Evolutionary conservation across 2,113 vertebrate genomes (phyloP).

Genomic region (Platichthys flesus): DNA sequence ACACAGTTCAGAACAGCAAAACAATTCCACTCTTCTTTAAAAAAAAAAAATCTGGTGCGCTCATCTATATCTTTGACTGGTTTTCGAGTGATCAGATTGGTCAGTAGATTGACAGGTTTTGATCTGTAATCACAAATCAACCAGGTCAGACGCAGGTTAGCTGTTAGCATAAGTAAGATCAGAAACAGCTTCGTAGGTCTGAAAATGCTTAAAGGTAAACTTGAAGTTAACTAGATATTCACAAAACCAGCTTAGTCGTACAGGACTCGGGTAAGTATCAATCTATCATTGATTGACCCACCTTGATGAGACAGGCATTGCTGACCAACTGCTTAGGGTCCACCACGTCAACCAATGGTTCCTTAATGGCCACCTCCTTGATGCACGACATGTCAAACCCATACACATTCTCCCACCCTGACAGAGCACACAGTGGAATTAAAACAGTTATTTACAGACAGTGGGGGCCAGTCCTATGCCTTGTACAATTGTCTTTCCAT

Average conservation of each 20-base stretch:
- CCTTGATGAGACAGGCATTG: slow-evolving; percentile 93
- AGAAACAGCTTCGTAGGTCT: no score
- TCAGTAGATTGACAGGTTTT: no score
- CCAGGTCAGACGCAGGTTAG: no score
- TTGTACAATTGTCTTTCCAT: neutral
- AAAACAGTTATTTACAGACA: neutral
- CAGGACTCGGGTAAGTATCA: neutral
- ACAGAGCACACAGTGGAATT: neutral
- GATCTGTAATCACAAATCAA: no score
- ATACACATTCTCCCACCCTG: slow-evolving; percentile 96
- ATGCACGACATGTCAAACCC: slow-evolving; percentile 96
- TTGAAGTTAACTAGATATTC: neutral
- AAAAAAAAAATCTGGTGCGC: no score
- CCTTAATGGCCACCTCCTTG: slow-evolving; percentile 94
- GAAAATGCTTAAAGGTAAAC: no score
- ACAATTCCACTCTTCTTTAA: no score
- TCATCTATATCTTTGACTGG: no score
- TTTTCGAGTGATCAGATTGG: no score
- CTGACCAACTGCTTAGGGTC: slow-evolving; percentile 94
- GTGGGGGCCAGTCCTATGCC: neutral
- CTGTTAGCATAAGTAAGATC: no score
- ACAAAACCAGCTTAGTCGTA: neutral
- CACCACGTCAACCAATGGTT: slow-evolving; percentile 92
- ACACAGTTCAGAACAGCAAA: no score
- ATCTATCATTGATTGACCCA: slow-evolving; percentile 42